Evolutionary conservation across 2,113 vertebrate genomes (phyloP), one percentile per base, ranked within the genome.

Genomic region (Notiomystis cincta): DNA sequence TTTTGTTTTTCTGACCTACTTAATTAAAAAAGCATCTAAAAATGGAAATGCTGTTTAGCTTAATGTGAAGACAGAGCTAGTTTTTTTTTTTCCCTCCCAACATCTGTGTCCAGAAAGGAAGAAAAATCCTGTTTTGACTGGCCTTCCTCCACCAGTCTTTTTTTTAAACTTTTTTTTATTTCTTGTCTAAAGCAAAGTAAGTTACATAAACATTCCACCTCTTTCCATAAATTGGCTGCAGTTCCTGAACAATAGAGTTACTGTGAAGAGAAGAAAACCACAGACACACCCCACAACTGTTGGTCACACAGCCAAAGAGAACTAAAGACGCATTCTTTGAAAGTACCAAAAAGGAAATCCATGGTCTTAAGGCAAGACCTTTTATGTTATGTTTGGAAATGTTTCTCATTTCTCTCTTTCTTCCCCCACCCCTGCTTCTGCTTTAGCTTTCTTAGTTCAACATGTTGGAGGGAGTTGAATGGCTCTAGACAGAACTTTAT

Each of bases 141-240:
- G 98, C 98, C 89, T 96, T 95, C 87, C 95, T 98, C 98, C 98
- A 98, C 87, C 67, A 92, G 57, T 82, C 89, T 73, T 96, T 97
- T 97, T 50, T 54, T 21, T 30, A 57, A 10, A 6, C 31, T 73
- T 48, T 71, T 93, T 96, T 97, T 96, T 85, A 76, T 79, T 95
- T 97, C 97, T 98, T 98, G 97, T 98, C 98, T 97, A 97, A 98
- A 97, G 97, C 97, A 89, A 98, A 98, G 98, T 98, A 96, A 98
- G 98, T 98, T 98, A 98, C 97, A 98, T 98, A 98, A 98, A 98
- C 98, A 98, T 98, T 98, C 98, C 97, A 98, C 97, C 97, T 98
- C 97, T 97, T 98, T 98, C 98, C 98, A 97, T 98, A 98, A 98
- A 97, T 98, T 98, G 98, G 98, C 98, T 96, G 94, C 97, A 98